A percentile compares a stretch with the other conserved stretches of the same genome.
These are phyloP conservation scores for Mythimna ferrago DNA, from an alignment of 2,888 invertebrate genomes.

Conservation along the genomic window DNA sequence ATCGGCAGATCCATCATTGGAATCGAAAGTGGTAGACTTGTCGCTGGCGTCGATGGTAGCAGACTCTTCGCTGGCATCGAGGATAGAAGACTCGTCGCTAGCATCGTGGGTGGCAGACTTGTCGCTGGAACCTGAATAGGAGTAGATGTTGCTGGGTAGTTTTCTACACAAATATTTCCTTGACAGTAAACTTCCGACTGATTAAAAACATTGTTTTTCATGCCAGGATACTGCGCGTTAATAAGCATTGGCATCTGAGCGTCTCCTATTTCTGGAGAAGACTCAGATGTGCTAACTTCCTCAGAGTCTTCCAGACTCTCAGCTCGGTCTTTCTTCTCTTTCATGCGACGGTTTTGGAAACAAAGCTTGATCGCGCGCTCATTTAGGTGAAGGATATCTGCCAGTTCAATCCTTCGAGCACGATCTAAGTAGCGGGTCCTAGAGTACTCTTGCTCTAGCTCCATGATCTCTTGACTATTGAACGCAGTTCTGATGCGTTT, in stretches of 20 bases:
- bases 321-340: constrained; percentile 91
- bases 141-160: constrained; percentile 66
- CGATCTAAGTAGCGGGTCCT: constrained; percentile 92
- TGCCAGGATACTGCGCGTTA: constrained; percentile 67
- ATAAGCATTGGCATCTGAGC: constrained; percentile 22
- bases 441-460: constrained; percentile 94
- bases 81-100: constrained; percentile 6
- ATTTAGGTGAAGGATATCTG: constrained; percentile 68
- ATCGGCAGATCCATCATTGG: neutral
- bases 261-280: too few relatives aligned
- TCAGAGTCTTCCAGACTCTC: too few relatives aligned
- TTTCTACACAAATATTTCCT: constrained; percentile 68
- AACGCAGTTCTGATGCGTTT: too few relatives aligned
- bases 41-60: constrained; percentile 17
- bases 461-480: too few relatives aligned
- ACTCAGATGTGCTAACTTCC: too few relatives aligned
- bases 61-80: too few relatives aligned
- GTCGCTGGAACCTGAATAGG: constrained; percentile 28
- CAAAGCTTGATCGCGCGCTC: constrained; percentile 93
- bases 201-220: constrained; percentile 48
- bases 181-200: constrained; percentile 54
- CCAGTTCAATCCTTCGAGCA: constrained; percentile 92
- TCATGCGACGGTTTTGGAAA: constrained; percentile 94
- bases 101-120: constrained; percentile 8
- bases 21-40: too few relatives aligned